Evolutionary conservation across 1,140 invertebrate species (phyloP), one percentile per base, ranked within the genome.

Genomic region (Brachionus paranguensis): DNA sequence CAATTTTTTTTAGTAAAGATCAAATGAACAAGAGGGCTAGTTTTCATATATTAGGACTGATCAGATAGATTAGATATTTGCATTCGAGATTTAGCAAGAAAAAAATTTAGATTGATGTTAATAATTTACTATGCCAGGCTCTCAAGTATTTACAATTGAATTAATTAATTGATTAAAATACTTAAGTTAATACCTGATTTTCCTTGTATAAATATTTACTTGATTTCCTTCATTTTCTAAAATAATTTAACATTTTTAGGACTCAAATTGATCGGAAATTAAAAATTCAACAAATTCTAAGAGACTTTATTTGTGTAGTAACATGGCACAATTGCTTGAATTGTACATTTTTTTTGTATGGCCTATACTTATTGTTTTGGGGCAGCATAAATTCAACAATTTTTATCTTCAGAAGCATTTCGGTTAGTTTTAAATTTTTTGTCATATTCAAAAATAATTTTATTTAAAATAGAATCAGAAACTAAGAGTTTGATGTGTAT

Each of bases 91-190:
- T 72, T 68, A 68, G 27, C 64, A 72, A 43, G 33, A 37, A 72
- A 41, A 72, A 33, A 72, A 43, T 43, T 43, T 20, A 72, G 33
- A 72, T 43, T 41, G 65, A 68, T 68, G 65, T 68, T 68, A 68
- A 29, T 24, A 33, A 68, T 33, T 33, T 41, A 72, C 33, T 72
- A 43, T 17, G 20, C 65, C 33, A 72, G 68, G 68, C 68, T 72
- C 68, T 72, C 10, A 60, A 60, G 14, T 72, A 43, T 72, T 72
- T 72, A 17, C 68, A 43, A 43, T 72, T 43, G 68, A 72, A 72
- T 72, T 72, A 72, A 72, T 72, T 72, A 72, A 72, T 72, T 72
- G 68, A 72, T 72, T 72, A 72, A 72, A 72, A 72, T 72, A 72
- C 68, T 72, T 72, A 72, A 72, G 68, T 72, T 72, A 72, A 72